Percentiles rank a stretch among this genome's conserved stretches.
Evolutionary conservation across 1,140 invertebrate genomes (phyloP).

Genomic region (Elymnias hypermnestra): DNA sequence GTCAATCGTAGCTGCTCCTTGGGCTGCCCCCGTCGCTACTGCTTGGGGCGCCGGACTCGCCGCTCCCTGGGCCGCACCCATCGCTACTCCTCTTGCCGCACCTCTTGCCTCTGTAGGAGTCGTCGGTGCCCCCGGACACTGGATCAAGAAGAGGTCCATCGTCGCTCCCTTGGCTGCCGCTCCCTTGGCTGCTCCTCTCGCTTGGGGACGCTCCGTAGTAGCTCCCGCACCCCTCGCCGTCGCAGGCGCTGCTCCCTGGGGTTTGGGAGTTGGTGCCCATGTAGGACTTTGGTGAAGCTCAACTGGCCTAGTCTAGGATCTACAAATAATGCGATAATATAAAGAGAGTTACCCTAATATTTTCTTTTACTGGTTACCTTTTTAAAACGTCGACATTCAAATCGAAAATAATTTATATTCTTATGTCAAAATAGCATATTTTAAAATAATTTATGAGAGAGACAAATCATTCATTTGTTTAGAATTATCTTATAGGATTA

Average conservation of each 20-base stretch:
- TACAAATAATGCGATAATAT: not conserved
- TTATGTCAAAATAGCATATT: too few relatives aligned
- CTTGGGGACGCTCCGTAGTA: slow-evolving; percentile 1
- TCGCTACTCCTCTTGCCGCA: slow-evolving; percentile 19
- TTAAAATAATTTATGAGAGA: too few relatives aligned
- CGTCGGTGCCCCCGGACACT: too few relatives aligned
- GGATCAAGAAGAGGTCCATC: slow-evolving; percentile 13
- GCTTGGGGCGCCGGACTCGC: too few relatives aligned
- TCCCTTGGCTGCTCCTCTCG: slow-evolving; percentile 1
- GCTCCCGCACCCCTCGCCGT: not conserved
- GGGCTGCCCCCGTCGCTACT: too few relatives aligned
- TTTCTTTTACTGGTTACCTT: not conserved
- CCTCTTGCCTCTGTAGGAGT: too few relatives aligned
- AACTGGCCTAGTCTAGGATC: not conserved
- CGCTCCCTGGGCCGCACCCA: slow-evolving; percentile 21
- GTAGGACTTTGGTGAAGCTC: slow-evolving; percentile 2
- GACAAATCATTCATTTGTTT: too few relatives aligned
- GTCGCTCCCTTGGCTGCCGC: not conserved
- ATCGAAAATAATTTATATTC: too few relatives aligned
- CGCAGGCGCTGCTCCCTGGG: slow-evolving; percentile 1
- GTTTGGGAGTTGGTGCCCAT: not conserved
- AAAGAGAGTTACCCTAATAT: slow-evolving; percentile 1
- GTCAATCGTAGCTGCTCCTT: slow-evolving; percentile 31
- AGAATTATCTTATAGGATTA: too few relatives aligned
- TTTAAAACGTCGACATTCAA: too few relatives aligned